Conservation (phyloP, 2,113 vertebrate genomes). For the Caloenas nicobarica region DNA sequence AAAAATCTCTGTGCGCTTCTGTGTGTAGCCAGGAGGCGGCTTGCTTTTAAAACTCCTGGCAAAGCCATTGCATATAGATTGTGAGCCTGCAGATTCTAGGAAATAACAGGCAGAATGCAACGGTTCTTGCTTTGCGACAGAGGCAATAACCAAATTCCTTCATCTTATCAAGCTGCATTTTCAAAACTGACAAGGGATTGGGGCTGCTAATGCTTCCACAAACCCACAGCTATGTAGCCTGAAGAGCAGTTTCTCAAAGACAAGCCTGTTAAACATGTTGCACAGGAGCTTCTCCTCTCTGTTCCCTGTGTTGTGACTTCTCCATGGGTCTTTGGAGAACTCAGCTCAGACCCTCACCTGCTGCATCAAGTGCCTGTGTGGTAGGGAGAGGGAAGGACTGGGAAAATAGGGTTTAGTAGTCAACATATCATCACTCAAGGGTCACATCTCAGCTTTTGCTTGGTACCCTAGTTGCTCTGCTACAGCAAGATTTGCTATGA, state of each 20-base stretch:
- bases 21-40: neutral
- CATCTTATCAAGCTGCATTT: neutral
- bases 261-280: neutral
- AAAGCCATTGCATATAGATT: neutral
- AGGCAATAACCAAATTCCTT: neutral
- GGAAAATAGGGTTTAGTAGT: accelerated
- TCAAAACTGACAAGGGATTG: neutral
- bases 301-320: neutral
- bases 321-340: neutral
- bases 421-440: accelerated
- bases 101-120: neutral
- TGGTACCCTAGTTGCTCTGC: neutral
- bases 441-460: neutral
- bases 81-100: neutral
- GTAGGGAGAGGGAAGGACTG: neutral
- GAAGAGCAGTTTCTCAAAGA: neutral
- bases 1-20: neutral
- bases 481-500: accelerated
- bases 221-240: neutral
- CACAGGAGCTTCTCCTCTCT: neutral
- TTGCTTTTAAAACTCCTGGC: neutral
- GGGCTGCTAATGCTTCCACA: neutral
- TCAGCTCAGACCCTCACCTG: neutral
- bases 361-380: too few species aligned
- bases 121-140: neutral